These are phyloP conservation scores for Steinernema khuongi DNA, from an alignment of 1,140 invertebrate genomes.

Conservation along the genomic window DNA sequence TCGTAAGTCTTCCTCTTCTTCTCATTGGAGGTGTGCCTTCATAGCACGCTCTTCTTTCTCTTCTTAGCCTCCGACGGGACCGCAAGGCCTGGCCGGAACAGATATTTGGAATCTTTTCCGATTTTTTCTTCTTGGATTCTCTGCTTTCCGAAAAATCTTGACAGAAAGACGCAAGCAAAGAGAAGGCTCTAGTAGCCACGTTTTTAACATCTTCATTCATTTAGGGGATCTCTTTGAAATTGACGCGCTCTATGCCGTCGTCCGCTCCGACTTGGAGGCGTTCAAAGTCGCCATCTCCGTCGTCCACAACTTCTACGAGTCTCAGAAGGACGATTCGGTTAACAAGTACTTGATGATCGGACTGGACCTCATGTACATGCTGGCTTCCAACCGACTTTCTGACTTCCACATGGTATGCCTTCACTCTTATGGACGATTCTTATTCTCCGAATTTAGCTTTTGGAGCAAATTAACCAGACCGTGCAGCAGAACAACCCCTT, in stretches of 20 bases:
- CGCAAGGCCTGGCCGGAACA: too few species aligned
- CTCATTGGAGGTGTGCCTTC: too few species aligned
- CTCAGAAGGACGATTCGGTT: conserved; percentile 65
- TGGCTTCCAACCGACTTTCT: conserved; percentile 90
- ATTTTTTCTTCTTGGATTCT: too few species aligned
- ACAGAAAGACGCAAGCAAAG: too few species aligned
- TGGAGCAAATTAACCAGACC: conserved; percentile 86
- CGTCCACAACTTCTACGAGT: conserved; percentile 45
- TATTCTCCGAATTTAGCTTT: conserved; percentile 64
- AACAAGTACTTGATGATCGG: conserved; percentile 92
- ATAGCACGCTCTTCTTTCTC: too few species aligned
- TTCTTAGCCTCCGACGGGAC: too few species aligned
- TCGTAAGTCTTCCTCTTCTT: neutral
- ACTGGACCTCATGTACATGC: conserved; percentile 85
- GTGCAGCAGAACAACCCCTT: conserved; percentile 81
- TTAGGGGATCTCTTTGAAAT: conserved; percentile 52
- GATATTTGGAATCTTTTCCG: too few species aligned
- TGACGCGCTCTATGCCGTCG: conserved; percentile 39
- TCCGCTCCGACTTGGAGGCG: conserved; percentile 35
- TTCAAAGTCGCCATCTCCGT: conserved; percentile 47
- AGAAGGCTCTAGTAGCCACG: too few species aligned
- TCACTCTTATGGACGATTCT: conserved; percentile 22
- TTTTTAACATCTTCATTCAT: too few species aligned
- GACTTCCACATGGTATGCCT: conserved; percentile 83
- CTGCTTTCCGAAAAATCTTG: too few species aligned